Conservation (phyloP, 2,888 invertebrate genomes). For the Oscheius sp. region DNA sequence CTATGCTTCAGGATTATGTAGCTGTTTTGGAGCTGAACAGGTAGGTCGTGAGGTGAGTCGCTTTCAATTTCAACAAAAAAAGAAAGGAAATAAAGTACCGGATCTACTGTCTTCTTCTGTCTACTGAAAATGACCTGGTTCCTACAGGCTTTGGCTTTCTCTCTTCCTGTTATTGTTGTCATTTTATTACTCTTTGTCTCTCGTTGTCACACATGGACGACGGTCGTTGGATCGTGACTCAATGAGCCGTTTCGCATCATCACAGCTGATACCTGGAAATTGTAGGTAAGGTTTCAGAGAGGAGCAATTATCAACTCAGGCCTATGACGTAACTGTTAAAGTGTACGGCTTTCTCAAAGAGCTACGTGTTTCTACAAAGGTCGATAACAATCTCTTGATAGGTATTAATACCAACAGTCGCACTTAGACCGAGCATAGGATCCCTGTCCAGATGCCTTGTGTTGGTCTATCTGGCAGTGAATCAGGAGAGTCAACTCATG, state of each 20-base stretch:
- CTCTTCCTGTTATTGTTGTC: slow-evolving; percentile 5
- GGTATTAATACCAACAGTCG: no score
- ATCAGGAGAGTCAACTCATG: no score
- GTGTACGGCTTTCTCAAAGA: no score
- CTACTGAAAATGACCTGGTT: slow-evolving; percentile 25
- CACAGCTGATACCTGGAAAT: slow-evolving; percentile 22
- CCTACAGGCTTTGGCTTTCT: slow-evolving; percentile 31
- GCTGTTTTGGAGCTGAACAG: not conserved
- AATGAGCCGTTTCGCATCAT: slow-evolving; percentile 28
- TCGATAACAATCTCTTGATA: no score
- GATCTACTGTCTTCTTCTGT: slow-evolving; percentile 10
- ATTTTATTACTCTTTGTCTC: slow-evolving; percentile 23
- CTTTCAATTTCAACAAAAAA: not conserved
- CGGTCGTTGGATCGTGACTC: slow-evolving; percentile 33
- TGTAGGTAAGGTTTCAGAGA: not conserved
- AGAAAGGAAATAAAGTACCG: slow-evolving; percentile 7
- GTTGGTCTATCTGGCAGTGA: no score
- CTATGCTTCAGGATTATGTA: no score
- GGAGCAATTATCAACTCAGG: no score
- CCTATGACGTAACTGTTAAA: no score
- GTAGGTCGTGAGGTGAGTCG: slow-evolving; percentile 1
- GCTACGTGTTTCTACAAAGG: no score
- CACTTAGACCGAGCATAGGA: no score
- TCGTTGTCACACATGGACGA: slow-evolving; percentile 33
- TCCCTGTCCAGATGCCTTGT: no score